Evolutionary conservation across 1,140 invertebrate genomes (phyloP), one percentile per base, ranked within the genome.

Genomic region (Tetramorium alpestre): DNA sequence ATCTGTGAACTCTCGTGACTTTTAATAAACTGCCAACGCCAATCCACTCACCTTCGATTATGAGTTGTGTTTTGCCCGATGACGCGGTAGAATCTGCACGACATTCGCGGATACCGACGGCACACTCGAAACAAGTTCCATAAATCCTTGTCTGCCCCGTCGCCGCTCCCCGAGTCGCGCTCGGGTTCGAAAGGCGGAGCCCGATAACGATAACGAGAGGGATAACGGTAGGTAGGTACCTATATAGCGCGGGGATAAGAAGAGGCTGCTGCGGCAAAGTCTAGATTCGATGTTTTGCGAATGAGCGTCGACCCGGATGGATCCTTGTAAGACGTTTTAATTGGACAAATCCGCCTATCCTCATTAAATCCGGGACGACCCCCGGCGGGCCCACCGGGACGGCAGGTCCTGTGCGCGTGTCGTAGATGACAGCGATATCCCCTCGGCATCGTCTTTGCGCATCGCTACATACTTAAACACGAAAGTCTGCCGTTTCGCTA

Each of bases 341-440:
- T 95, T 95, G 95, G 95, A 95, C 95, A 95, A 95, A 95, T 95
- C 95, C 95, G 94, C 95, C 95, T 95, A 95, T 95, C 95, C 94
- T 95, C 95, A 95, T 95, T 95, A 95, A 95, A 95, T 95, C 95
- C 93, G 94, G 91, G 90, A 92, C 81, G 89, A 84, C 69, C 86
- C 85, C 84, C 28, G 41, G 51, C 81, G 41, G 51, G 85, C 90
- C 80, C 85, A 62, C 69, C 62, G 78, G 51, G 47, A 81, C 76
- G 60, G 67, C 76, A 49, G 76, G 44, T 80, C 60, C 81, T 86
- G 58, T 28, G 58, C 62, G 87, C 60, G 76, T 65, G 41, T 85
- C 85, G 54, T 76, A 69, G 89, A 89, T 84, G 90, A 86, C 78
- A 72, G 47, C 33, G 73, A 85, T 88, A 88, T 88, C 49, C 65